phyloP scores from a whole-genome alignment of 2,888 invertebrate genomes.

The Clitarchus hookeri region DNA sequence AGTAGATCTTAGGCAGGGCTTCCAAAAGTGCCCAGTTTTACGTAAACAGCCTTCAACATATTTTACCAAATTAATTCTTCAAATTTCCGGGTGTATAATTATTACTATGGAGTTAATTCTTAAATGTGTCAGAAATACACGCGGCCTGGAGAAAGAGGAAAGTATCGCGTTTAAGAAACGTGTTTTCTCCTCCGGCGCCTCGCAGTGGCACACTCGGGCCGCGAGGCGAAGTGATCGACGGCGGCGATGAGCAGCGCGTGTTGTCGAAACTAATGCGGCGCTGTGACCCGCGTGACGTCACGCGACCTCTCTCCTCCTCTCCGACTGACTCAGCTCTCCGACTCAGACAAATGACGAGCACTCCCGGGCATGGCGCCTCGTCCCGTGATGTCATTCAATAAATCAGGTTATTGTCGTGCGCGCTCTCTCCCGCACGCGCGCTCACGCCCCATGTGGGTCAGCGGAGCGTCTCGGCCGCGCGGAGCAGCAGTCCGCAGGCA shows the following conservation, averaged over 20 bases:
- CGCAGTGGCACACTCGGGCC: neutral
- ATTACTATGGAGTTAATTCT: no score
- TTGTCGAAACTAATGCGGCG: no score
- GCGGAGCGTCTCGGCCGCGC: neutral
- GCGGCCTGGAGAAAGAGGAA: no score
- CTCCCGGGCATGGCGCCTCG: neutral
- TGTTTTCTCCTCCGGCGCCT: no score
- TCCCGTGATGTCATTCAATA: neutral
- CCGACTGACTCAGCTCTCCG: neutral
- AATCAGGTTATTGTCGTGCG: conserved; percentile 1
- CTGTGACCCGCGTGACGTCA: neutral
- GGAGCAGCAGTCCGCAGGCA: no score
- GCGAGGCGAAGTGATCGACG: neutral
- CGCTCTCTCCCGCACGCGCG: neutral
- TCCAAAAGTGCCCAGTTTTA: no score
- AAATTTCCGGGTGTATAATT: no score
- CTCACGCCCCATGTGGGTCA: neutral
- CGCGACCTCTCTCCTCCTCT: neutral
- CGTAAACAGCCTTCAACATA: no score
- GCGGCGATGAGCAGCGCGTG: neutral
- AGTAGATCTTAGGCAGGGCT: no score
- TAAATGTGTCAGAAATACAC: no score
- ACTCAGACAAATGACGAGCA: neutral
- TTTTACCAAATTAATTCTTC: no score
- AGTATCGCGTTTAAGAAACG: no score